phyloP scores from a whole-genome alignment of 2,113 vertebrate genomes.

The Chelonoidis abingdonii region DNA sequence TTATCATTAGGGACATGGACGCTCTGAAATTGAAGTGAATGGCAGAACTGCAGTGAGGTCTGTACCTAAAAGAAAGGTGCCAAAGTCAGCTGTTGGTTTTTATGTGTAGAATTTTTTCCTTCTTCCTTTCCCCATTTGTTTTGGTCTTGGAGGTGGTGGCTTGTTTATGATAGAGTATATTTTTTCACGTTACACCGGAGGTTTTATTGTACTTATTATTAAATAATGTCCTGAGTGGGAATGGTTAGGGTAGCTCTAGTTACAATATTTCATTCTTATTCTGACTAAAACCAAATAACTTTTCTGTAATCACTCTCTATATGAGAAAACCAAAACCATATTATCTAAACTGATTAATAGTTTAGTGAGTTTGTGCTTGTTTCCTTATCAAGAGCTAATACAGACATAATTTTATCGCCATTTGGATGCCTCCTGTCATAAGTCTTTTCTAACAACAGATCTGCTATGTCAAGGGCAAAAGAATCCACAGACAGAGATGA shows the following conservation, averaged over 20 bases:
- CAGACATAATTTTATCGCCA: conserved; percentile 44
- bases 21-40: background rate
- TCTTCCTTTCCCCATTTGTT: background rate
- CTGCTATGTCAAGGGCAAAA: conserved; percentile 66
- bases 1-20: background rate
- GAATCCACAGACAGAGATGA: conserved; percentile 34
- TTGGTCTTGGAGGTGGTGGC: background rate
- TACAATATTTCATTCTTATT: background rate
- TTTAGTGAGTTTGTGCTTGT: conserved; percentile 52
- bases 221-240: background rate
- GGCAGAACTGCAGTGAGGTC: background rate
- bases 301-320: background rate
- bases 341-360: conserved; percentile 38
- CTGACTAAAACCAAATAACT: background rate
- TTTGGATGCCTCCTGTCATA: conserved; percentile 17
- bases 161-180: background rate
- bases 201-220: background rate
- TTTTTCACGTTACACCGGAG: background rate
- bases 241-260: background rate
- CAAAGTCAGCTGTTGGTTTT: background rate
- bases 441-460: conserved; percentile 28
- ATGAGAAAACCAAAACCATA: background rate
- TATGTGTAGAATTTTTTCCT: conserved; percentile 3
- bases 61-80: background rate
- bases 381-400: conserved; percentile 35